A percentile compares a stretch with the other conserved stretches of the same genome.
Evolutionary conservation across 2,888 invertebrate species (phyloP).

Genomic region (Pristionchus japonicus): DNA sequence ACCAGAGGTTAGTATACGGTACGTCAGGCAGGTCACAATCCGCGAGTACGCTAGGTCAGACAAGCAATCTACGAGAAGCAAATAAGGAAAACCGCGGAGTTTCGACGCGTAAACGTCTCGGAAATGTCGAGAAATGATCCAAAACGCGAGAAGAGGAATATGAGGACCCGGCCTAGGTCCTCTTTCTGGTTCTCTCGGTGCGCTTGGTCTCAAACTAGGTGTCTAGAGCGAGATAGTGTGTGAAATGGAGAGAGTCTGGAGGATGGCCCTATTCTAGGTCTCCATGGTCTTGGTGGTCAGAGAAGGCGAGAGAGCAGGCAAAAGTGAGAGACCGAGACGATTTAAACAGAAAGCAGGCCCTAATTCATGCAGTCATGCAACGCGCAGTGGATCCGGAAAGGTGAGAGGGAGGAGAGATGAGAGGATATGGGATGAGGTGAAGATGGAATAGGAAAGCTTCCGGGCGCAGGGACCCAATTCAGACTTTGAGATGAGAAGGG

Average conservation of each 20-base stretch:
- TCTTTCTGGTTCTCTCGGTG: background rate
- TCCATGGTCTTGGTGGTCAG: background rate
- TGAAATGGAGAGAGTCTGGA: background rate
- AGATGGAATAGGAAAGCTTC: constrained; percentile 1
- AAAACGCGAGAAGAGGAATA: background rate
- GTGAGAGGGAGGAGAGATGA: constrained; percentile 31
- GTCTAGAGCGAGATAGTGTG: too few species aligned
- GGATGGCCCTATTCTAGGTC: background rate
- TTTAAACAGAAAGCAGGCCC: too few species aligned
- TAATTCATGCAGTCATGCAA: background rate
- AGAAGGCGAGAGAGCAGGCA: background rate
- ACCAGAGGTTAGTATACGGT: background rate
- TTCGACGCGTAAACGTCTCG: background rate
- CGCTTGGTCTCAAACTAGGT: too few species aligned
- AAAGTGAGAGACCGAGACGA: background rate
- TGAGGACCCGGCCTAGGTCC: background rate
- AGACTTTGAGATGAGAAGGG: too few species aligned
- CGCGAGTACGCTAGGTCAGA: background rate
- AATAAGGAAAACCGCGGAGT: background rate
- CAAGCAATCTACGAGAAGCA: background rate
- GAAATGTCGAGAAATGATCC: background rate
- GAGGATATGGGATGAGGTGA: background rate
- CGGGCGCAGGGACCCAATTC: too few species aligned
- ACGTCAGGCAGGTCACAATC: background rate
- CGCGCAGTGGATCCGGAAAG: background rate